phyloP scores from a whole-genome alignment of 2,113 vertebrate species.

The Petaurus breviceps region DNA sequence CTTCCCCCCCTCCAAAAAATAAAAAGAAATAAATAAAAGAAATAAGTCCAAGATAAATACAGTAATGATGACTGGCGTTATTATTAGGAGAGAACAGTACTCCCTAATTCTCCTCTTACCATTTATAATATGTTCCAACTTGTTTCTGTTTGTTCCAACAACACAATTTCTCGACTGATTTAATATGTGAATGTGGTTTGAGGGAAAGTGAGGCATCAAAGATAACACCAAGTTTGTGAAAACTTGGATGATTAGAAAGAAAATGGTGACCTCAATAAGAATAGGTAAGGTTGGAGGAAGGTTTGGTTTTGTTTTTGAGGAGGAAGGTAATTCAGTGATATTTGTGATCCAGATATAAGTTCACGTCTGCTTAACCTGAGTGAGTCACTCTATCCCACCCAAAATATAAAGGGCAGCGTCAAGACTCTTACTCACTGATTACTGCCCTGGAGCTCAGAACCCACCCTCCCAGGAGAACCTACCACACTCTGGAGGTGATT shows the following conservation, averaged over 20 bases:
- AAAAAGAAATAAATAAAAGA: neutral
- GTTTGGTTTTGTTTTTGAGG: neutral
- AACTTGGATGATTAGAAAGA: neutral
- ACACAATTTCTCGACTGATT: neutral
- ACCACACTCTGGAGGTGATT: no score
- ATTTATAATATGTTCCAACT: neutral
- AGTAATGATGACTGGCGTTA: neutral
- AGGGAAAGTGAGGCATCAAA: neutral
- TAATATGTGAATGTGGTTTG: neutral
- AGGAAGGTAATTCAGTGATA: no score
- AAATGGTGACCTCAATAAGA: neutral
- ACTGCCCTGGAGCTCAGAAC: no score
- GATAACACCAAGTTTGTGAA: neutral
- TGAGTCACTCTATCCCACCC: no score
- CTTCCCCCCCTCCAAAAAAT: no score
- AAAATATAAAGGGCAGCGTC: no score
- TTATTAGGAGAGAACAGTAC: neutral
- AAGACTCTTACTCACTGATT: no score
- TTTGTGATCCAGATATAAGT: no score
- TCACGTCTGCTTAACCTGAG: no score
- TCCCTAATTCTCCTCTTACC: neutral
- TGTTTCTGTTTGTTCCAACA: neutral
- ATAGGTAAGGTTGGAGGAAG: neutral
- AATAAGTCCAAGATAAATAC: neutral
- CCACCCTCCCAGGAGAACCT: no score